phyloP scores from a whole-genome alignment of 1,140 invertebrate genomes.

The Agrypnia vestita region DNA sequence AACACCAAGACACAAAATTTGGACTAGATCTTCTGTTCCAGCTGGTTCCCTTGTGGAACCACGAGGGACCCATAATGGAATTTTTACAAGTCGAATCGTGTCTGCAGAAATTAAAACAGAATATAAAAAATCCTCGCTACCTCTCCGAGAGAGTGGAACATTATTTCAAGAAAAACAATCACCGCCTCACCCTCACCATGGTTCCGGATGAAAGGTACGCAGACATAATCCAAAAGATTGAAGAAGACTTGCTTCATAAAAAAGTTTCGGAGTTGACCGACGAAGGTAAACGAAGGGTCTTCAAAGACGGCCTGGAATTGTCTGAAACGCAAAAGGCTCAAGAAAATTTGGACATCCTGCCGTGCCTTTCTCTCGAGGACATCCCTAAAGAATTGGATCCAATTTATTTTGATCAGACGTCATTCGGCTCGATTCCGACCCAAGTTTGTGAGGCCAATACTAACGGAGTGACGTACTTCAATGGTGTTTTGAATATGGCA shows the following conservation, averaged over 20 bases:
- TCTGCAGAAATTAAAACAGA: conserved; percentile 75
- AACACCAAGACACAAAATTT: conserved; percentile 92
- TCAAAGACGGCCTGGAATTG: conserved; percentile 81
- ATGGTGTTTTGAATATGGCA: conserved; percentile 82
- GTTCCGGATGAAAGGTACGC: conserved; percentile 86
- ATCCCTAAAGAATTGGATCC: conserved; percentile 79
- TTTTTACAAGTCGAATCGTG: conserved; percentile 83
- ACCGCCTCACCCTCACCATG: conserved; percentile 89
- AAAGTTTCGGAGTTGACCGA: conserved; percentile 78
- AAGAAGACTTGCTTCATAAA: conserved; percentile 79
- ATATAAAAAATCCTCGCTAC: conserved; percentile 77
- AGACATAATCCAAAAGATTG: conserved; percentile 76
- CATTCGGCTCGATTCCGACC: conserved; percentile 76
- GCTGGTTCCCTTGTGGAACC: conserved; percentile 89
- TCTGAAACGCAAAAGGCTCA: conserved; percentile 81
- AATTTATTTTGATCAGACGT: conserved; percentile 73
- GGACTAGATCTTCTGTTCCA: conserved; percentile 87
- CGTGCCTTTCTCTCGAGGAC: conserved; percentile 85
- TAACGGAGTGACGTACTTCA: conserved; percentile 91
- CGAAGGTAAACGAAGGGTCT: conserved; percentile 79
- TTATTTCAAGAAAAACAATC: conserved; percentile 88
- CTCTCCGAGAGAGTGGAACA: conserved; percentile 85
- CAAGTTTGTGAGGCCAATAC: conserved; percentile 88
- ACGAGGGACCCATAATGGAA: conserved; percentile 84
- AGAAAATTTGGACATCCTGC: conserved; percentile 84